Conservation (phyloP, 2,113 vertebrate genomes). For the Myanophis thanlyinensis region DNA sequence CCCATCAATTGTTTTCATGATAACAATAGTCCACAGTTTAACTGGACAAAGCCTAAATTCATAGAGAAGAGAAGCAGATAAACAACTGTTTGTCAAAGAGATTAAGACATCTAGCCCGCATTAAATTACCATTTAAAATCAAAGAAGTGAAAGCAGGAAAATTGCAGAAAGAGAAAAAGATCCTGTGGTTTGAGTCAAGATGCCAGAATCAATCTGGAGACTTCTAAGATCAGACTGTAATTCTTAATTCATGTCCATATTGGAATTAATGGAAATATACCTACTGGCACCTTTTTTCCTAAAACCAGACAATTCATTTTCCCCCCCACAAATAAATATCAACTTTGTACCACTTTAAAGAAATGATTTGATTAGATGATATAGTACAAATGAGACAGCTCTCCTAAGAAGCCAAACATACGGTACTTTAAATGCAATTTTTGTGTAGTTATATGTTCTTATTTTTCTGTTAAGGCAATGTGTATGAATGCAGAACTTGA, state of each 20-base stretch:
- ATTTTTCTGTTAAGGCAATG: neutral
- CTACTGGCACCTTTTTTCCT: neutral
- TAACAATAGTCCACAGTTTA: neutral
- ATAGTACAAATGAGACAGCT: neutral
- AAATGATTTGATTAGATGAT: neutral
- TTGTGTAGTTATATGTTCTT: neutral
- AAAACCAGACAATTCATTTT: neutral
- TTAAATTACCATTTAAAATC: neutral
- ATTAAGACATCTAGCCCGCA: neutral
- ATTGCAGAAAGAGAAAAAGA: neutral
- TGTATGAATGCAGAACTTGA: neutral
- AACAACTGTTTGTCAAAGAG: neutral
- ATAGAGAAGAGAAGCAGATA: neutral
- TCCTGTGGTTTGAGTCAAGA: neutral
- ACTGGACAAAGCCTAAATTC: neutral
- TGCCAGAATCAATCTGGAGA: neutral
- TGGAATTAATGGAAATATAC: too few species aligned
- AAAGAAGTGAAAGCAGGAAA: neutral
- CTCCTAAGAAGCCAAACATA: neutral
- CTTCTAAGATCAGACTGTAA: neutral
- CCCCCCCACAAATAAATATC: neutral
- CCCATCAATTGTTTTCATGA: neutral
- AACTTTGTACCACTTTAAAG: neutral
- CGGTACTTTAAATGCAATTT: neutral
- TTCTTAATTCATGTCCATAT: neutral